These are phyloP conservation scores for Albula glossodonta DNA, from an alignment of 2,113 vertebrate species.

Conservation along the genomic window DNA sequence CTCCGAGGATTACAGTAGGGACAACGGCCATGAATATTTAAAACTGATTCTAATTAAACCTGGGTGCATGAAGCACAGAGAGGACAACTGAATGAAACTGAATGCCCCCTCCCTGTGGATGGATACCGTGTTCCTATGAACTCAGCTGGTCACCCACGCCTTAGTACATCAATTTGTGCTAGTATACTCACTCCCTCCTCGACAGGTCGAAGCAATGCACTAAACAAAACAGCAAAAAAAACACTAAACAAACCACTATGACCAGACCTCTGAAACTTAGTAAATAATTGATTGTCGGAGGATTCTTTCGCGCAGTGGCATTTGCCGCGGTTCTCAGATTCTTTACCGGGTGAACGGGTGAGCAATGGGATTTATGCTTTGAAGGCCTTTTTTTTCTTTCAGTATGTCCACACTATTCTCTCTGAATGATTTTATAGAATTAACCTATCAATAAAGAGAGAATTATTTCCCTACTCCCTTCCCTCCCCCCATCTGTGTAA, in stretches of 20 bases:
- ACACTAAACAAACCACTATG: slow-evolving; percentile 5
- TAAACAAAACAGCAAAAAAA: slow-evolving; percentile 20
- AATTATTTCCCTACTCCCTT: neutral
- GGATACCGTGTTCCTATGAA: slow-evolving; percentile 35
- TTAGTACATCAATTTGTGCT: slow-evolving; percentile 31
- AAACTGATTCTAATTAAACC: slow-evolving; percentile 75
- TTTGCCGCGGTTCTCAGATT: neutral
- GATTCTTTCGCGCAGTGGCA: slow-evolving; percentile 14
- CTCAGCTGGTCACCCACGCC: slow-evolving; percentile 45
- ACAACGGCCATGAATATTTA: slow-evolving; percentile 72
- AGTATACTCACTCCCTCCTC: slow-evolving; percentile 44
- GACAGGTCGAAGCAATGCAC: slow-evolving; percentile 33
- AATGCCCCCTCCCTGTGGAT: slow-evolving; percentile 43
- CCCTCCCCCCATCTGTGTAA: neutral
- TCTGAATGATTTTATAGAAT: neutral
- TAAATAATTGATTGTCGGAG: slow-evolving; percentile 34
- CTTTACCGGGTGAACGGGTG: neutral
- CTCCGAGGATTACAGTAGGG: slow-evolving; percentile 60
- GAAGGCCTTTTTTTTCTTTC: neutral
- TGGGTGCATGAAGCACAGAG: slow-evolving; percentile 51
- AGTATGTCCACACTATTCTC: neutral
- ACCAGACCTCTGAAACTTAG: slow-evolving; percentile 25
- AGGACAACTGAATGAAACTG: slow-evolving; percentile 54
- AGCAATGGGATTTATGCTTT: neutral
- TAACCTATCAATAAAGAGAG: neutral